Conservation (phyloP, 2,113 vertebrate species). For the Atractosteus spatula region DNA sequence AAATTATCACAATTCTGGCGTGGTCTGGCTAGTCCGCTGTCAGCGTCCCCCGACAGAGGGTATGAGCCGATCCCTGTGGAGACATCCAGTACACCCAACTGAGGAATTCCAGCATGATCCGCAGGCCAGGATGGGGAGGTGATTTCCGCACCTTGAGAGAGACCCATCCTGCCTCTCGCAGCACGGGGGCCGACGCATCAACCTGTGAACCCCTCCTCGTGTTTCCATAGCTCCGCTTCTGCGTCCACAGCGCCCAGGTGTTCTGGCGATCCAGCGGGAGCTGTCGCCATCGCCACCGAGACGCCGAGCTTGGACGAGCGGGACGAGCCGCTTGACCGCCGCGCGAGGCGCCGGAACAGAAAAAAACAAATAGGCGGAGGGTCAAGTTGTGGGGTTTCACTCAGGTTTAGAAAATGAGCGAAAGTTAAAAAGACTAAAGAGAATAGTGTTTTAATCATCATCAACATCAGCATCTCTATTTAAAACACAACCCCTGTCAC, state of each 20-base stretch:
- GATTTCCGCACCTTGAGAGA: no score
- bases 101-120: no score
- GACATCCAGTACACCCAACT: no score
- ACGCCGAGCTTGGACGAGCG: not conserved
- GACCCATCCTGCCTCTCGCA: no score
- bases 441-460: constrained; percentile 8
- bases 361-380: not conserved
- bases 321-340: not conserved
- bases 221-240: not conserved
- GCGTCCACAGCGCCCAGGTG: not conserved
- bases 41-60: no score
- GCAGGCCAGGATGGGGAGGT: no score
- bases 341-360: not conserved
- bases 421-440: not conserved
- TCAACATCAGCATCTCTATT: constrained; percentile 21
- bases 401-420: not conserved
- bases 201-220: no score
- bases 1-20: no score
- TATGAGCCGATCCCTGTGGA: no score
- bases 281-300: not conserved
- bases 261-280: constrained; percentile 7
- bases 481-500: constrained; percentile 7
- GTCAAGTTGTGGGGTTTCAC: not conserved
- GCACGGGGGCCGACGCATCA: no score
- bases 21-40: no score